These are phyloP conservation scores for Telmatherina bonti DNA, from an alignment of 2,797 vertebrate species.

Conservation along the genomic window DNA sequence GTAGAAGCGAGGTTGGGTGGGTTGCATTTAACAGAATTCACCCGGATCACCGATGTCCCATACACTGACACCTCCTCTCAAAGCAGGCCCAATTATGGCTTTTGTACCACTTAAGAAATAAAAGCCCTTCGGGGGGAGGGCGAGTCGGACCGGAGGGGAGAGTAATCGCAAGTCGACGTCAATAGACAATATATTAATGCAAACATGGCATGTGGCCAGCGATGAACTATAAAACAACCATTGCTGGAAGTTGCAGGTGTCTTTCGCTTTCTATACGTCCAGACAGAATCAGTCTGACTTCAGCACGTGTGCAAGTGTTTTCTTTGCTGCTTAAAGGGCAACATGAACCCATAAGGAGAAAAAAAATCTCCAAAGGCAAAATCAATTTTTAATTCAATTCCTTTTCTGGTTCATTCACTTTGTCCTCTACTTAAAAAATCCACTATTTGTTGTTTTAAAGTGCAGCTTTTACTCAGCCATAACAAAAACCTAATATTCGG, in stretches of 20 bases:
- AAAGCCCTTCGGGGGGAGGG: conserved; percentile 86
- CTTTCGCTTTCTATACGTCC: conserved; percentile 66
- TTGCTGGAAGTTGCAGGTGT: conserved; percentile 79
- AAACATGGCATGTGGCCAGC: conserved; percentile 82
- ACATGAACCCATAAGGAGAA: conserved; percentile 14
- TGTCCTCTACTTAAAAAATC: neutral
- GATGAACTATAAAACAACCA: conserved; percentile 81
- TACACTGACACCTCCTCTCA: conserved; percentile 98
- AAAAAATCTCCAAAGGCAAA: neutral
- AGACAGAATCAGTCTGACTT: conserved; percentile 39
- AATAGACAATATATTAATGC: conserved; percentile 87
- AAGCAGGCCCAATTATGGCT: conserved; percentile 99
- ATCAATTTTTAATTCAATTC: too few species aligned
- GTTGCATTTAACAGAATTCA: conserved; percentile 98
- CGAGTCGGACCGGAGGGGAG: conserved; percentile 59
- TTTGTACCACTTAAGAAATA: conserved; percentile 99
- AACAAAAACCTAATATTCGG: too few species aligned
- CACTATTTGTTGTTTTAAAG: too few species aligned
- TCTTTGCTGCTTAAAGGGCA: conserved; percentile 14
- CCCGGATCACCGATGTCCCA: conserved; percentile 96
- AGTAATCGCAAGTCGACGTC: conserved; percentile 91
- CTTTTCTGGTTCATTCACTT: neutral
- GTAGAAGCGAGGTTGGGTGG: conserved; percentile 36
- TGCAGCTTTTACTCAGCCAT: too few species aligned
- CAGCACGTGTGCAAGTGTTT: conserved; percentile 28